Conservation (phyloP, 2,797 vertebrate genomes). For the Parauchenoglanis punctatus region DNA sequence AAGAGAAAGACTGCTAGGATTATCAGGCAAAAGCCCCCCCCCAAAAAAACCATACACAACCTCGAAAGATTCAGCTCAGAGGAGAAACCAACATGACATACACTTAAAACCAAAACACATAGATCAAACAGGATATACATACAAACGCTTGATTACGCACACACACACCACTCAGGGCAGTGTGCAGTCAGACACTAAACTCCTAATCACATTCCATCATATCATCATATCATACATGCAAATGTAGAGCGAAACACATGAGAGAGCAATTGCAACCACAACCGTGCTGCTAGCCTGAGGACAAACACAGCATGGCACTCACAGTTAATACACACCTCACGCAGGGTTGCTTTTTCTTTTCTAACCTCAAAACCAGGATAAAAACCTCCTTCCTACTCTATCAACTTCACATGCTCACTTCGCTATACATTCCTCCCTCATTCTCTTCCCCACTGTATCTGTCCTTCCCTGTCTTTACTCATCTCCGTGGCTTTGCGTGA, state of each 20-base stretch:
- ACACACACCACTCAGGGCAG: neutral
- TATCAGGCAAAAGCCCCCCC: neutral
- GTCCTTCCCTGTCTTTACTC: neutral
- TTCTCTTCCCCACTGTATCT: neutral
- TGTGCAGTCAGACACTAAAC: neutral
- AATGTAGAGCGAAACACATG: constrained; percentile 39
- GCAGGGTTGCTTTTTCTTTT: neutral
- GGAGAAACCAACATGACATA: neutral
- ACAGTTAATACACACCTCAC: constrained; percentile 23
- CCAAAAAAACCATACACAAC: too few relatives aligned
- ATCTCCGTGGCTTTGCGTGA: neutral
- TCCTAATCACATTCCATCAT: constrained; percentile 40
- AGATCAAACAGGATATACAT: neutral
- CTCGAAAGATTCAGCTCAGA: neutral
- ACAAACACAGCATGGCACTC: constrained; percentile 2
- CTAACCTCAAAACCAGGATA: neutral
- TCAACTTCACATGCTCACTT: neutral
- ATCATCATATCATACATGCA: constrained; percentile 24
- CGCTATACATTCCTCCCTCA: neutral
- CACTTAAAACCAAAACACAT: neutral
- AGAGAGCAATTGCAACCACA: constrained; percentile 13
- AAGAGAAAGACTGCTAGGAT: neutral
- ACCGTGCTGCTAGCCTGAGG: neutral
- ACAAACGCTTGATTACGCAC: neutral
- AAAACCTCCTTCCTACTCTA: neutral